A percentile compares a stretch with the other conserved stretches of the same genome.
phyloP scores from a whole-genome alignment of 2,797 vertebrate species.

The Limosa lapponica region DNA sequence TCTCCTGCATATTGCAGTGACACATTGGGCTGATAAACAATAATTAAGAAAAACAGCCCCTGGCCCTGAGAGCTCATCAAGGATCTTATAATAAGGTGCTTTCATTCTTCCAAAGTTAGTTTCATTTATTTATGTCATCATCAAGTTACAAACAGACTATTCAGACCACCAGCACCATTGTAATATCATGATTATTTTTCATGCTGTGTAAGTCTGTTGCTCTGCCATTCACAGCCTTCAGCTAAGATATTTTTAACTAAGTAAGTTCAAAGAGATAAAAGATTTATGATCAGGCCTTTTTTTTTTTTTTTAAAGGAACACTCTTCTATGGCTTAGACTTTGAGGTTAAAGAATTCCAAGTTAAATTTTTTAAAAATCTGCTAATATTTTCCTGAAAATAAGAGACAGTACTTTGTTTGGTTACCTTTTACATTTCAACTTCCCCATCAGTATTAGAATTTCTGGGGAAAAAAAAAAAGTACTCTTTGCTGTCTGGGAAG shows the following conservation, averaged over 20 bases:
- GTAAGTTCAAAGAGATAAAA: neutral
- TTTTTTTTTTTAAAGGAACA: neutral
- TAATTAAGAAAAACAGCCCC: neutral
- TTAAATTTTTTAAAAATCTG: neutral
- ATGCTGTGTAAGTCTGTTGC: neutral
- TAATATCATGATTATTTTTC: neutral
- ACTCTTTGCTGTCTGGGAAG: neutral
- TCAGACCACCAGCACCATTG: neutral
- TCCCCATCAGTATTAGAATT: neutral
- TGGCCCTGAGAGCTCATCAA: neutral
- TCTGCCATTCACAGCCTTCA: neutral
- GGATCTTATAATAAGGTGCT: neutral
- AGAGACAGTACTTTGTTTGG: neutral
- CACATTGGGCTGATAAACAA: neutral
- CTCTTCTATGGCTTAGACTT: neutral
- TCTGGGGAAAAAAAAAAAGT: neutral
- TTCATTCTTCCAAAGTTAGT: neutral
- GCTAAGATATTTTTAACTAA: conserved; percentile 25
- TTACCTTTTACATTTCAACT: neutral
- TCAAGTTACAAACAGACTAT: neutral
- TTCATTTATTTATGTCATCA: neutral
- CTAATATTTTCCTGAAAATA: neutral
- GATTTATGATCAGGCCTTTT: neutral
- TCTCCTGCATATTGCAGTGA: neutral
- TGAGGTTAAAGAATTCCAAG: neutral